phyloP scores from a whole-genome alignment of 2,113 vertebrate species.

The Hippocampus mohnikei region DNA sequence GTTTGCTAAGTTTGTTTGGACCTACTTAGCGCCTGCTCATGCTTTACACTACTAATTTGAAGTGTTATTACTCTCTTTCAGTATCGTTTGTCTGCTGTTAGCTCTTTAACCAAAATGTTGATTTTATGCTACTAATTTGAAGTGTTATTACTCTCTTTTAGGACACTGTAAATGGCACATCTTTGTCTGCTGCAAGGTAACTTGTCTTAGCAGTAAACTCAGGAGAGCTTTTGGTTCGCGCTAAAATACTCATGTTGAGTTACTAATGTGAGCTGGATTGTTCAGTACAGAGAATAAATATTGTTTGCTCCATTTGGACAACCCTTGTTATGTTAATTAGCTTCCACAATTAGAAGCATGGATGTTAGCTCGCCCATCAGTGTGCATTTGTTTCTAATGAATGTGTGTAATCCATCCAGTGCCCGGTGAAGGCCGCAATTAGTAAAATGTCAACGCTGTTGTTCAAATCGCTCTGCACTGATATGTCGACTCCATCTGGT shows the following conservation, averaged over 20 bases:
- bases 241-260: background rate
- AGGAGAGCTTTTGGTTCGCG: background rate
- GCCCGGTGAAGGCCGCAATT: background rate
- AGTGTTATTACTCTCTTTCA: background rate
- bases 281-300: background rate
- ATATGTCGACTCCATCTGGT: background rate
- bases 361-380: background rate
- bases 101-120: background rate
- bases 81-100: background rate
- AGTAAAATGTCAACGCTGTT: slow-evolving; percentile 2
- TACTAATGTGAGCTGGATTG: background rate
- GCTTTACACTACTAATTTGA: background rate
- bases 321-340: background rate
- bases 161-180: too few relatives aligned
- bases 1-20: background rate
- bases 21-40: background rate
- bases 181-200: too few relatives aligned
- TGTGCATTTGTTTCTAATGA: slow-evolving; percentile 5
- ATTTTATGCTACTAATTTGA: background rate
- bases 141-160: background rate
- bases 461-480: background rate
- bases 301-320: slow-evolving; percentile 1
- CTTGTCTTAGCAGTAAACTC: background rate
- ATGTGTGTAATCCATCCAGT: background rate
- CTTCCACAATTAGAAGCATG: background rate